Percentiles rank a stretch among this genome's conserved stretches.
These are phyloP conservation scores for Epizoanthus scotinus DNA, from an alignment of 92 coral and sea anemone species.

Conservation along the genomic window DNA sequence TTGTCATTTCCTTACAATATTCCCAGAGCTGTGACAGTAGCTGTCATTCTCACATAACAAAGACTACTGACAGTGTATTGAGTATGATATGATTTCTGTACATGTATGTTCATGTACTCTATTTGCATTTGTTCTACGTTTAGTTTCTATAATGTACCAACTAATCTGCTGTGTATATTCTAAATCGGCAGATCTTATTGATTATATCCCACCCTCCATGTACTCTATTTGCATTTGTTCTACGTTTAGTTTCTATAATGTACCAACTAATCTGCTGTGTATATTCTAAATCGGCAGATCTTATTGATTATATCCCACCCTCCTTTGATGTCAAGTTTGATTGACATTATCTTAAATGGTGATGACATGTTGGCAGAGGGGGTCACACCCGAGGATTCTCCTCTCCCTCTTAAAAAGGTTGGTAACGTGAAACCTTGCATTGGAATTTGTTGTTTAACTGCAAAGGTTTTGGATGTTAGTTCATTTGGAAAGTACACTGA, in stretches of 20 bases:
- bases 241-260: no score
- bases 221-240: no score
- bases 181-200: conserved; percentile 64
- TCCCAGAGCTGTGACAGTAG: no score
- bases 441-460: background rate
- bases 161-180: background rate
- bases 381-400: conserved; percentile 87
- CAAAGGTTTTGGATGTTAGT: no score
- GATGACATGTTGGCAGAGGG: conserved; percentile 80
- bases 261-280: background rate
- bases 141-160: no score
- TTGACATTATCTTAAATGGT: conserved; percentile 91
- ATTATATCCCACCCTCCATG: conserved; percentile 95
- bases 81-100: no score
- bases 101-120: no score
- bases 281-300: conserved; percentile 47
- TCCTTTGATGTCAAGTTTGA: conserved; percentile 87
- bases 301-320: conserved; percentile 92
- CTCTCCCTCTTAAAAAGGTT: conserved; percentile 86
- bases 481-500: no score
- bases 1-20: no score
- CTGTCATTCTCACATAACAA: no score
- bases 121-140: no score
- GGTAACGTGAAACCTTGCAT: background rate
- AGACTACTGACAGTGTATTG: no score